Base-by-base conservation (phyloP, 2,888 invertebrate genomes). In the Leucania comma region DNA sequence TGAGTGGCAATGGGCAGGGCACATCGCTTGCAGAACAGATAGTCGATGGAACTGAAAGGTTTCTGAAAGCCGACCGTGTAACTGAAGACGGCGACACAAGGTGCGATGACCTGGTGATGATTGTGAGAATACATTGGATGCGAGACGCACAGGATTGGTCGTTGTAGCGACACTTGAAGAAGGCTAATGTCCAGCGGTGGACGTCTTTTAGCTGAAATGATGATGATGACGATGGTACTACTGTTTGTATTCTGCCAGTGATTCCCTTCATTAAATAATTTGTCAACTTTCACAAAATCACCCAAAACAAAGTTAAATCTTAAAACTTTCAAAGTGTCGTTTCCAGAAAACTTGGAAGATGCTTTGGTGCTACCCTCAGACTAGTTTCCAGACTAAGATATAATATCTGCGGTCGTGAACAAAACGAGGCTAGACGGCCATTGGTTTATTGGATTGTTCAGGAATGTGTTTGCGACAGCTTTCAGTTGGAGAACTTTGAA, bases 391-490 rank as follows among this genome's bases (percentile, higher is more conserved):
- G 50, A 48, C 80, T 29, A 70, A 69, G 78, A 74, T 80, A 75
- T 77, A 51, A 72, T 74, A 69, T 78, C 78, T 67, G 20, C 3
- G 56, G 58, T 24, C 67, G 38, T 53, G 68, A 73, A 73, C 70
- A 71, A 71, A 77, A 68, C 64, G 57, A 61, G 62, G 63, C 54
- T 53, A 70, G 72, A 76, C 65, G 56, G n/a, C 51, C 67, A 83
- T 72, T 70, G 72, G 69, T 73, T 81, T 83, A 83, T 81, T 79
- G 69, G 67, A 72, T 80, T 64, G 80, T 67, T 64, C 54, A 63
- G 68, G 72, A 83, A 57, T 70, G 61, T 72, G 71, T 48, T 82
- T 46, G 61, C 75, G 80, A 81, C 78, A 78, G 68, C 69, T 70
- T 73, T 64, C 66, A 69, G 62, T 69, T 68, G 24, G 20, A 71